Evolutionary conservation across 1,140 invertebrate genomes (phyloP).

Genomic region (Halyomorpha halys): DNA sequence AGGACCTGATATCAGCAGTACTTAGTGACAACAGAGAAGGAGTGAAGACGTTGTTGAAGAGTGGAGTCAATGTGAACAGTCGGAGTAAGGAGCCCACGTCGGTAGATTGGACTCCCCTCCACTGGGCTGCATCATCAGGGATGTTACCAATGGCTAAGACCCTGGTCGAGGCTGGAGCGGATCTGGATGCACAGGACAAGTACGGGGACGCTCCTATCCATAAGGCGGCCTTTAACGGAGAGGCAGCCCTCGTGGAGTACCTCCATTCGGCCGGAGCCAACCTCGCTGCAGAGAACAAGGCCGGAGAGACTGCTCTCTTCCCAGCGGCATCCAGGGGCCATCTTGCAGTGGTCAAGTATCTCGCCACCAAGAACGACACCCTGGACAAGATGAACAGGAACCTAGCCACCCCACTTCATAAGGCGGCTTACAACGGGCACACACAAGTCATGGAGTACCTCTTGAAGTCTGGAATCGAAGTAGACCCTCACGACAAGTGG

Average conservation of each 20-base stretch:
- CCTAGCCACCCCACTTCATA: not conserved
- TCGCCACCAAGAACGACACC: not conserved
- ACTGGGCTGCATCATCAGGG: not conserved
- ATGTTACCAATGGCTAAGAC: not conserved
- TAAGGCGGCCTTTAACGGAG: not conserved
- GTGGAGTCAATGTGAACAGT: not conserved
- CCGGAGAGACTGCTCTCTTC: not conserved
- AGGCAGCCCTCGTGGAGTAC: not conserved
- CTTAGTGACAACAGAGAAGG: not conserved
- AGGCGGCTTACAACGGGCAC: not conserved
- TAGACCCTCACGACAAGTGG: slow-evolving; percentile 1
- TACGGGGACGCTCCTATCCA: not conserved
- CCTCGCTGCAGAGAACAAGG: not conserved
- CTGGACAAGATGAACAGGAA: not conserved
- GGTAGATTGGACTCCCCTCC: not conserved
- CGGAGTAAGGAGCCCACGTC: not conserved
- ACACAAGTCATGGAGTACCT: not conserved
- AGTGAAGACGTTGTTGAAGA: not conserved
- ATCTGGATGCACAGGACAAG: not conserved
- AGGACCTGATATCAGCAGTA: slow-evolving; percentile 1
- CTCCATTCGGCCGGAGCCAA: not conserved
- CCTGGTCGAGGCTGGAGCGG: not conserved
- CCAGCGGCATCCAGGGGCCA: not conserved
- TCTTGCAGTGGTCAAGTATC: not conserved
- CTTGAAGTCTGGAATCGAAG: not conserved